phyloP scores from a whole-genome alignment of 1,140 invertebrate genomes.

The Cydia fagiglandana region DNA sequence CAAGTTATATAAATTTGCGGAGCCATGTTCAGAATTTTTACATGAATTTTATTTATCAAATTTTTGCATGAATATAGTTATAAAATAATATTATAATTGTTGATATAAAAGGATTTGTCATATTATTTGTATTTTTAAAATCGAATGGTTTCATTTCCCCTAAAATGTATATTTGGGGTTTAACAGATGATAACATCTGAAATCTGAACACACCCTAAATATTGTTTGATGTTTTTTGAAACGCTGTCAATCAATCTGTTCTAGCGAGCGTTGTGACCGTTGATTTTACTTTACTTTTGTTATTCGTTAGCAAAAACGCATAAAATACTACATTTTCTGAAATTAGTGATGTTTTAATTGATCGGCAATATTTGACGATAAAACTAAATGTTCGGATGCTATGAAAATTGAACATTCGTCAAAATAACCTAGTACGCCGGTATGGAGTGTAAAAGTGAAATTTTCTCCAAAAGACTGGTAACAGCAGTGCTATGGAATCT shows the following conservation, averaged over 20 bases:
- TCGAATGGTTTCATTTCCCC: background rate
- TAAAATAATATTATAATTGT: too few relatives aligned
- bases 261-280: background rate
- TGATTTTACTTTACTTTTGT: background rate
- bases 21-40: too few relatives aligned
- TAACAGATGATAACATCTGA: background rate
- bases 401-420: background rate
- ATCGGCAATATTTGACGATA: background rate
- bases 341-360: background rate
- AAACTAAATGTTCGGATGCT: background rate
- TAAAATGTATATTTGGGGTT: background rate
- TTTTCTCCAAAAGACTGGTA: slow-evolving; percentile 68
- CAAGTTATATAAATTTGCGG: background rate
- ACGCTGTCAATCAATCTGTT: slow-evolving; percentile 1
- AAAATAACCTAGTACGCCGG: slow-evolving; percentile 47
- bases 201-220: background rate
- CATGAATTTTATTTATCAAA: too few relatives aligned
- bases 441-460: slow-evolving; percentile 70
- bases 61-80: too few relatives aligned
- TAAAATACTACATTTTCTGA: background rate
- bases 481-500: slow-evolving; percentile 71
- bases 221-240: background rate
- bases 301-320: background rate
- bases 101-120: too few relatives aligned
- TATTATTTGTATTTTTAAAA: too few relatives aligned